A percentile compares a stretch with the other conserved stretches of the same genome.
Conservation (phyloP, 2,888 invertebrate species). For the Dasypolia templi region DNA sequence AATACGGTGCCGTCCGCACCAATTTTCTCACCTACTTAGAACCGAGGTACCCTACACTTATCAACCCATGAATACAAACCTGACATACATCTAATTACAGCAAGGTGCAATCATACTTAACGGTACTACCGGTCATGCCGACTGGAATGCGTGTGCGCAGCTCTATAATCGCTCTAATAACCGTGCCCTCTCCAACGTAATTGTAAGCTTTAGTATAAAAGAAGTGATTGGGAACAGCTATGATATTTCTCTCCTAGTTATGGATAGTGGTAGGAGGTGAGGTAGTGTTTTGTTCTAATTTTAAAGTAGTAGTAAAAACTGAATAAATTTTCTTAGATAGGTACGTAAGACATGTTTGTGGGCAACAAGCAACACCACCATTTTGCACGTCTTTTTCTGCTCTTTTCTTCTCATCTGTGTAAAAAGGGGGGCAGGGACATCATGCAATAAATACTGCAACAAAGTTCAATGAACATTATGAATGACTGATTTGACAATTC, state of each 20-base stretch:
- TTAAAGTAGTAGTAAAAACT: not conserved
- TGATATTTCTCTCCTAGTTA: slow-evolving; percentile 47
- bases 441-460: too few relatives aligned
- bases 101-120: slow-evolving; percentile 63
- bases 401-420: too few relatives aligned
- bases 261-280: not conserved
- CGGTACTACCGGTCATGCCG: slow-evolving; percentile 59
- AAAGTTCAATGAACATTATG: not conserved
- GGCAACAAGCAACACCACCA: too few relatives aligned
- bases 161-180: slow-evolving; percentile 62
- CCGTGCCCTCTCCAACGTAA: slow-evolving; percentile 45
- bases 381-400: too few relatives aligned
- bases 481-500: not conserved
- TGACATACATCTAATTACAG: slow-evolving; percentile 59
- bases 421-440: too few relatives aligned
- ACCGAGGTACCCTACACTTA: too few relatives aligned
- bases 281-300: not conserved
- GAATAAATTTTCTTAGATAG: not conserved
- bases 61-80: slow-evolving; percentile 18
- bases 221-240: slow-evolving; percentile 26
- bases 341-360: not conserved
- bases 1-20: too few relatives aligned
- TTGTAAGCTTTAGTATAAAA: slow-evolving; percentile 57
- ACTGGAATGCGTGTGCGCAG: slow-evolving; percentile 53
- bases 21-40: slow-evolving; percentile 5